A percentile compares a stretch with the other conserved stretches of the same genome.
Evolutionary conservation across 2,797 vertebrate species (phyloP).

Genomic region (Channallabes apus): DNA sequence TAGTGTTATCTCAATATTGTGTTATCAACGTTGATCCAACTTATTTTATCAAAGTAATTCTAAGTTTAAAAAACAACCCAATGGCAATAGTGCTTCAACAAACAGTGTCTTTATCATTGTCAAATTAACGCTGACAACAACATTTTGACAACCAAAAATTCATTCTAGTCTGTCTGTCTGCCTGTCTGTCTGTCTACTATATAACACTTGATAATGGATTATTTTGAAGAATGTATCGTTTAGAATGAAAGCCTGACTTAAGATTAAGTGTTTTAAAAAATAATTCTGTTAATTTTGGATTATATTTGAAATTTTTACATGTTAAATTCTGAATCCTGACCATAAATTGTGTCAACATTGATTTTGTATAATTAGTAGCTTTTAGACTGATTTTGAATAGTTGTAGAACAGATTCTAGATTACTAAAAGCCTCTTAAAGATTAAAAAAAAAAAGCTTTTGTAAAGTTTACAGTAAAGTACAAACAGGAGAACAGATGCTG

Average conservation of each 20-base stretch:
- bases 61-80: no score
- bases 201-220: neutral
- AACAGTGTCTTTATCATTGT: no score
- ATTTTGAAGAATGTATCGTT: neutral
- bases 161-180: no score
- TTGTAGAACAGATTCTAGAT: neutral
- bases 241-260: neutral
- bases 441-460: neutral
- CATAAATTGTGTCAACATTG: neutral
- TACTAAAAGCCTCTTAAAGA: neutral
- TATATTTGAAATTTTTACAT: neutral
- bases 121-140: no score
- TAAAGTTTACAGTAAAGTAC: neutral
- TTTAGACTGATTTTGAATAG: neutral
- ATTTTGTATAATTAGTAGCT: neutral
- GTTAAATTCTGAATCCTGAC: neutral
- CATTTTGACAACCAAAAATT: no score
- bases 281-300: neutral
- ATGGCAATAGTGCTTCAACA: no score
- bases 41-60: no score
- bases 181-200: neutral
- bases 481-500: neutral
- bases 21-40: no score
- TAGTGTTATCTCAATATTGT: no score
- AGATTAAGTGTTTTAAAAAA: neutral